Conservation (phyloP, 2,797 vertebrate genomes). For the Poliocrania exsul region DNA sequence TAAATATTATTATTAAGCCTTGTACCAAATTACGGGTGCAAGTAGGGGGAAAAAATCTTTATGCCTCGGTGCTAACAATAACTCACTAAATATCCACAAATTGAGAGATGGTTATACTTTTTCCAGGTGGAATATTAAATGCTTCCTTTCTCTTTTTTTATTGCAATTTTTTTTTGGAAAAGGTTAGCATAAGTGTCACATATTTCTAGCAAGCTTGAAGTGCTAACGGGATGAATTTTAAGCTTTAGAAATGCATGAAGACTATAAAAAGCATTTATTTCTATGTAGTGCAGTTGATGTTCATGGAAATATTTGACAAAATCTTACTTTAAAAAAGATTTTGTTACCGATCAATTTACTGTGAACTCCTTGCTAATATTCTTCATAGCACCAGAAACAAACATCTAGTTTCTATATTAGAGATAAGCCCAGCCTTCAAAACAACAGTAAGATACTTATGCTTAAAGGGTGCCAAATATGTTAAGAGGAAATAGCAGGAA, state of each 20-base stretch:
- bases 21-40: not conserved
- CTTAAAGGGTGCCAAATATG: not conserved
- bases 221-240: not conserved
- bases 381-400: not conserved
- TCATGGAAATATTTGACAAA: not conserved
- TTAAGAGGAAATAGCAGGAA: not conserved
- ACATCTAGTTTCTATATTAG: not conserved
- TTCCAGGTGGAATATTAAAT: not conserved
- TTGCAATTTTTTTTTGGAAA: not conserved
- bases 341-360: not conserved
- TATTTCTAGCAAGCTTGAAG: not conserved
- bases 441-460: not conserved
- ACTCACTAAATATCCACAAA: not conserved
- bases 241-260: not conserved
- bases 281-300: not conserved
- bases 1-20: not conserved
- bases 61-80: not conserved
- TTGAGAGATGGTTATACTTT: not conserved
- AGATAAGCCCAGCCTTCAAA: not conserved
- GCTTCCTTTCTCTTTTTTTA: not conserved
- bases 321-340: not conserved
- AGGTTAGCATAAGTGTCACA: not conserved
- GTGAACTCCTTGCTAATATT: not conserved
- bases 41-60: rapidly evolving
- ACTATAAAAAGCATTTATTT: not conserved